Conservation (phyloP, 2,888 invertebrate genomes). For the Parapristionchus giblindavisi region DNA sequence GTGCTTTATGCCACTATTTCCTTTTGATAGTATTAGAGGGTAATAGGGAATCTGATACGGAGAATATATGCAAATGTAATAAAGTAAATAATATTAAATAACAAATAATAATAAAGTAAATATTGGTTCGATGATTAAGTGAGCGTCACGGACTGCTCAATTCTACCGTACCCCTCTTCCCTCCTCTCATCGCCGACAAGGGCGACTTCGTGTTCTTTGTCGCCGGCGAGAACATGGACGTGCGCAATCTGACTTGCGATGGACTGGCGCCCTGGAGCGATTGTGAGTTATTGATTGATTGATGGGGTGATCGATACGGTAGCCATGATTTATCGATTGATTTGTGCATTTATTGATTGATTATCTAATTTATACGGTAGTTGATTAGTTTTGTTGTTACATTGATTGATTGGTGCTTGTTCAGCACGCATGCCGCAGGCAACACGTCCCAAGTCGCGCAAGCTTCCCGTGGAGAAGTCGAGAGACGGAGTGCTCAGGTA, state of each 20-base stretch:
- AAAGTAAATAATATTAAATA: too few species aligned
- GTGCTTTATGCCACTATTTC: too few species aligned
- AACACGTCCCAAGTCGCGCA: constrained; percentile 35
- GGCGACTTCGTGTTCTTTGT: constrained; percentile 54
- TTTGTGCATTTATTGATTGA: neutral
- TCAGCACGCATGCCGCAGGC: constrained; percentile 32
- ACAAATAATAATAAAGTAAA: too few species aligned
- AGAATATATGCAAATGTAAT: too few species aligned
- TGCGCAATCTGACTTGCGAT: constrained; percentile 53
- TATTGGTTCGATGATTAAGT: too few species aligned
- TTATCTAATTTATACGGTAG: neutral
- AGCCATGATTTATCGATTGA: neutral
- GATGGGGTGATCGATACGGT: too few species aligned
- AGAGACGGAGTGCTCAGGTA: constrained; percentile 36
- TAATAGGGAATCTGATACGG: too few species aligned
- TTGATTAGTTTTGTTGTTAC: neutral
- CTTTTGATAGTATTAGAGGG: too few species aligned
- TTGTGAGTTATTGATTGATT: constrained; percentile 20
- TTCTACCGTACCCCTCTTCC: constrained; percentile 48
- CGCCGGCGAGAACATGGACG: constrained; percentile 51
- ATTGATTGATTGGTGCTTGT: neutral
- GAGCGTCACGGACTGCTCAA: constrained; percentile 49
- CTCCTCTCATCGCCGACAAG: constrained; percentile 46
- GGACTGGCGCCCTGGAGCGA: constrained; percentile 57
- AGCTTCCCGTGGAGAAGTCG: constrained; percentile 38